phyloP scores from a whole-genome alignment of 2,888 invertebrate species.

The Xylota segnis region DNA sequence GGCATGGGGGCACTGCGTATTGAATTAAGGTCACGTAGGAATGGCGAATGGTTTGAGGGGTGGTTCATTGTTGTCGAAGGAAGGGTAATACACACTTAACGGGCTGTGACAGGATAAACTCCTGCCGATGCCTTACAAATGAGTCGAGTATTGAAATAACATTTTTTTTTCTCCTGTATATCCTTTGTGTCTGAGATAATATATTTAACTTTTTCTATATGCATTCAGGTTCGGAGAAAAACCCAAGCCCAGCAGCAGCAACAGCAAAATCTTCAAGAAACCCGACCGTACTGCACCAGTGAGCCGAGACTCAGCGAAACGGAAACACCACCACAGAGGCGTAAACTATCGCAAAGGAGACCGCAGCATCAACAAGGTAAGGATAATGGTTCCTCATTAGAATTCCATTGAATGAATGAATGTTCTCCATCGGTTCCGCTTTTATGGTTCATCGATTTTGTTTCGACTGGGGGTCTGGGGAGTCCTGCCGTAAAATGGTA shows the following conservation, averaged over 20 bases:
- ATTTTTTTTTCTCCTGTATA: neutral
- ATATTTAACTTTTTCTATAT: slow-evolving; percentile 6
- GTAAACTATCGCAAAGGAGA: slow-evolving; percentile 84
- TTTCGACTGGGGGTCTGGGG: neutral
- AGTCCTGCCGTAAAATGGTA: neutral
- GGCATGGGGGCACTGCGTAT: neutral
- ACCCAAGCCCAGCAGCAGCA: slow-evolving; percentile 82
- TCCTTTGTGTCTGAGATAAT: neutral
- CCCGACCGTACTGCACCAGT: slow-evolving; percentile 87
- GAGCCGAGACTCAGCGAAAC: slow-evolving; percentile 87
- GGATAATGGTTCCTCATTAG: slow-evolving; percentile 26
- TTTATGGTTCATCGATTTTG: slow-evolving; percentile 22
- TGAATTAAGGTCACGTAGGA: slow-evolving; percentile 3
- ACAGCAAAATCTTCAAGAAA: slow-evolving; percentile 83
- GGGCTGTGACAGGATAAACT: slow-evolving; percentile 7
- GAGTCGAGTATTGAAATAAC: neutral
- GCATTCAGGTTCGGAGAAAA: slow-evolving; percentile 82
- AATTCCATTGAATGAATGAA: neutral
- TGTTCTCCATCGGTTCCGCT: neutral
- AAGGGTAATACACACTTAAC: slow-evolving; percentile 1
- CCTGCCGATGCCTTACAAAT: neutral
- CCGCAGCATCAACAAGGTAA: slow-evolving; percentile 83
- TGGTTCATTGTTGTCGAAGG: slow-evolving; percentile 14
- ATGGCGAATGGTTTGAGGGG: neutral
- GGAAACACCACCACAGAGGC: slow-evolving; percentile 86